These are phyloP conservation scores for Ashinkailepas kermadecensis DNA, from an alignment of 2,888 invertebrate species.

Conservation along the genomic window DNA sequence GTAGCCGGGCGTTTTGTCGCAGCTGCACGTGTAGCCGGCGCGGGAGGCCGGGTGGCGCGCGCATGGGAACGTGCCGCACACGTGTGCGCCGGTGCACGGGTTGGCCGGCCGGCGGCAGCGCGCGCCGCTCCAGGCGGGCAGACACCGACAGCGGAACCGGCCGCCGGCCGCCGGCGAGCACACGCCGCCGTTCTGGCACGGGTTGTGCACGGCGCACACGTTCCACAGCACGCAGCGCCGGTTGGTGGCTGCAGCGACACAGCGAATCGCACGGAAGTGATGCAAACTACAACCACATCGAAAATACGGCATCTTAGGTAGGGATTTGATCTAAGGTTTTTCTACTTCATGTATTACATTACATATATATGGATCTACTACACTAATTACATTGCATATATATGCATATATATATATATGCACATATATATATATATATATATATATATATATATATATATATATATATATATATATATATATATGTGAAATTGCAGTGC, in stretches of 20 bases:
- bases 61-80: neutral
- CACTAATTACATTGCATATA: too few species aligned
- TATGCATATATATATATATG: too few species aligned
- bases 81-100: neutral
- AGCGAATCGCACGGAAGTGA: too few species aligned
- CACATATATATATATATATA: too few species aligned
- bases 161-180: neutral
- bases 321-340: too few species aligned
- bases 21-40: constrained; percentile 4
- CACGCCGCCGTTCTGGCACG: constrained; percentile 4
- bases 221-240: neutral
- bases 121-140: neutral
- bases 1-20: neutral
- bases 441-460: too few species aligned
- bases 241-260: neutral
- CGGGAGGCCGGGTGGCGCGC: neutral
- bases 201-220: constrained; percentile 7
- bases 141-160: constrained; percentile 5
- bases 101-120: neutral
- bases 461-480: too few species aligned
- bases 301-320: too few species aligned
- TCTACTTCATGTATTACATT: too few species aligned
- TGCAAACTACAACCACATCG: too few species aligned
- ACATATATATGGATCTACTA: too few species aligned
- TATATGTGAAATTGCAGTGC: too few species aligned